phyloP scores from a whole-genome alignment of 1,140 invertebrate species.

The Episyrphus balteatus region DNA sequence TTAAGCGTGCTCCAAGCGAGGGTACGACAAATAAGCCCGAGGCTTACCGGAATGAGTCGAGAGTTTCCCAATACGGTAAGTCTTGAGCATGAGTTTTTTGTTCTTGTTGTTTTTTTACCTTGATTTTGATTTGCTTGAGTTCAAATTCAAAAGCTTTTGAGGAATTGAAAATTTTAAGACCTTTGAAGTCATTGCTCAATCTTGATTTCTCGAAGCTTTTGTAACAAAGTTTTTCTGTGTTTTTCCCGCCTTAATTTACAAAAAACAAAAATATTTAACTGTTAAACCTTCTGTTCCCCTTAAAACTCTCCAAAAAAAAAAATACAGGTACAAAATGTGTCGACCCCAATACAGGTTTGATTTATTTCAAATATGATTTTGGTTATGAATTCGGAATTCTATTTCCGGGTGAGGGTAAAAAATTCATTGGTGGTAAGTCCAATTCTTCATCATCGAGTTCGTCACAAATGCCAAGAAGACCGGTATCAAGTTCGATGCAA shows the following conservation, averaged over 20 bases:
- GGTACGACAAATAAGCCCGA: conserved; percentile 40
- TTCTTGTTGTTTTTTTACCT: not conserved
- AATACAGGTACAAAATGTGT: conserved; percentile 59
- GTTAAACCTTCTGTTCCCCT: conserved; percentile 9
- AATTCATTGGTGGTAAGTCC: conserved; percentile 37
- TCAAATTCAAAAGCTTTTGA: too few relatives aligned
- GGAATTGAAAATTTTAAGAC: too few relatives aligned
- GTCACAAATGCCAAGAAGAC: conserved; percentile 20
- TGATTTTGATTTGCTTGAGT: not conserved
- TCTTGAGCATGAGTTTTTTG: conserved; percentile 5
- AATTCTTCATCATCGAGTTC: conserved; percentile 32
- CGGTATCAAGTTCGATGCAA: conserved; percentile 45
- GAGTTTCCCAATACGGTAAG: conserved; percentile 60
- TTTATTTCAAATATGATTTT: conserved; percentile 76
- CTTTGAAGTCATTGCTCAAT: too few relatives aligned
- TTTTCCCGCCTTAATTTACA: not conserved
- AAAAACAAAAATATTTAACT: not conserved
- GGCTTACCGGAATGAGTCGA: conserved; percentile 56
- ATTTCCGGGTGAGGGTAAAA: conserved; percentile 54
- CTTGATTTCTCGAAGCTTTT: too few relatives aligned
- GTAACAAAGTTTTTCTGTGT: too few relatives aligned
- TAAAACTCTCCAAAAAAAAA: conserved; percentile 7
- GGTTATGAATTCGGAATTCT: conserved; percentile 70
- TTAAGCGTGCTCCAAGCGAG: conserved; percentile 38
- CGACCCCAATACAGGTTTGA: conserved; percentile 62